Percentiles rank a stretch among this genome's conserved stretches.
Evolutionary conservation across 2,888 invertebrate genomes (phyloP).

Genomic region (Nasonia oneida): DNA sequence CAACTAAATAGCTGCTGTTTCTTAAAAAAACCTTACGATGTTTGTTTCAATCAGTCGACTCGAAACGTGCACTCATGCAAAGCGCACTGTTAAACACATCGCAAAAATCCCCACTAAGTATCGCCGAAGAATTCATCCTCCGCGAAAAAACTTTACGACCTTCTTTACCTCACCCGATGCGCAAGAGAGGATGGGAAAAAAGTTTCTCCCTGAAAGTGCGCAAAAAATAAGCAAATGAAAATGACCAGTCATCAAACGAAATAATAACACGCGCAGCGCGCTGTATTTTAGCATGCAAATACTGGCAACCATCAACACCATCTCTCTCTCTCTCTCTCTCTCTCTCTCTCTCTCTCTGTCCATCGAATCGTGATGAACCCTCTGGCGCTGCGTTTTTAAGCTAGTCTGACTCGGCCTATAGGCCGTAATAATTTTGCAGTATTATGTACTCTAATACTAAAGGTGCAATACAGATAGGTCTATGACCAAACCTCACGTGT

Average conservation of each 20-base stretch:
- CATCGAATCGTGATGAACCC: too few species aligned
- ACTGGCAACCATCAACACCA: slow-evolving; percentile 49
- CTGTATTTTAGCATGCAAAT: slow-evolving; percentile 46
- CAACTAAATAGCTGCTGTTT: too few species aligned
- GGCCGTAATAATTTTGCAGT: too few species aligned
- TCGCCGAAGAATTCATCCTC: not conserved
- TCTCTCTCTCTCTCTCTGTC: not conserved
- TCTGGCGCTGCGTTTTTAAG: too few species aligned
- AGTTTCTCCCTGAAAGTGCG: not conserved
- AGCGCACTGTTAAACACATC: not conserved
- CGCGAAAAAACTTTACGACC: slow-evolving; percentile 5
- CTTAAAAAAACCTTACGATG: not conserved
- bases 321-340: slow-evolving; percentile 13
- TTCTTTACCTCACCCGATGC: not conserved
- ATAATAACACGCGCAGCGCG: slow-evolving; percentile 20
- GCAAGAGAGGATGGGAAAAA: not conserved
- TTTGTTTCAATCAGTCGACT: slow-evolving; percentile 2
- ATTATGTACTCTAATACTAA: too few species aligned
- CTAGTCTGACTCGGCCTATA: too few species aligned
- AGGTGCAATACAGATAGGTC: too few species aligned
- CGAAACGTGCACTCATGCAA: not conserved
- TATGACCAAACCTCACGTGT: too few species aligned
- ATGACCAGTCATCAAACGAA: slow-evolving; percentile 46
- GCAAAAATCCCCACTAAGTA: not conserved
- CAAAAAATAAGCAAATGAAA: slow-evolving; percentile 41